Evolutionary conservation across 2,113 vertebrate species (phyloP).

Genomic region (Pachyramphus minor): DNA sequence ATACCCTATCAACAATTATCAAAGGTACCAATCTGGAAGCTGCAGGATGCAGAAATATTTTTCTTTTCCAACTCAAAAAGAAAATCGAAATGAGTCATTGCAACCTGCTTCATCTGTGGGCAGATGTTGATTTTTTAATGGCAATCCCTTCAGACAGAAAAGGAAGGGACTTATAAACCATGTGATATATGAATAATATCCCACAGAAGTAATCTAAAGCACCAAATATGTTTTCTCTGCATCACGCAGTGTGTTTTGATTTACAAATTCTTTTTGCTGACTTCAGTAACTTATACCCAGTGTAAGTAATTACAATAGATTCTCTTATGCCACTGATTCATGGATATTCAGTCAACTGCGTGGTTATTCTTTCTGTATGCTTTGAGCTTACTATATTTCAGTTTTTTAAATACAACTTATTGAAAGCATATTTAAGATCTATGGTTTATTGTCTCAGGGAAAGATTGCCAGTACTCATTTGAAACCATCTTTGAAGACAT

Average conservation of each 20-base stretch:
- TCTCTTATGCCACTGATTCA: not conserved
- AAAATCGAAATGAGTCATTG: not conserved
- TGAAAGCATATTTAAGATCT: not conserved
- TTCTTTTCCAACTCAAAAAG: not conserved
- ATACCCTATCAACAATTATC: not conserved
- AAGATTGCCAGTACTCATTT: not conserved
- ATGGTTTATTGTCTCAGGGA: not conserved
- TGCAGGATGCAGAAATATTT: not conserved
- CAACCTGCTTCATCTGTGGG: not conserved
- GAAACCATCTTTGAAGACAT: not conserved
- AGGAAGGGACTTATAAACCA: not conserved
- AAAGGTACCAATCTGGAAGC: not conserved
- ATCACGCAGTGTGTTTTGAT: not conserved
- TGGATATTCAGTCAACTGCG: not conserved
- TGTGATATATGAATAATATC: not conserved
- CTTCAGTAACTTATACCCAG: not conserved
- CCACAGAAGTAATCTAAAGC: not conserved
- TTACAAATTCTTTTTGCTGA: not conserved
- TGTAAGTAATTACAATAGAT: not conserved
- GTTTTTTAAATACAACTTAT: not conserved
- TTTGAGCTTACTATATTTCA: not conserved
- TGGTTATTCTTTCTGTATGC: not conserved
- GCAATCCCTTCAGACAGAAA: not conserved
- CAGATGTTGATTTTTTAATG: not conserved
- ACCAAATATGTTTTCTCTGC: not conserved